Evolutionary conservation across 2,888 invertebrate genomes (phyloP).

Genomic region (Ecdyonurus torrentis): DNA sequence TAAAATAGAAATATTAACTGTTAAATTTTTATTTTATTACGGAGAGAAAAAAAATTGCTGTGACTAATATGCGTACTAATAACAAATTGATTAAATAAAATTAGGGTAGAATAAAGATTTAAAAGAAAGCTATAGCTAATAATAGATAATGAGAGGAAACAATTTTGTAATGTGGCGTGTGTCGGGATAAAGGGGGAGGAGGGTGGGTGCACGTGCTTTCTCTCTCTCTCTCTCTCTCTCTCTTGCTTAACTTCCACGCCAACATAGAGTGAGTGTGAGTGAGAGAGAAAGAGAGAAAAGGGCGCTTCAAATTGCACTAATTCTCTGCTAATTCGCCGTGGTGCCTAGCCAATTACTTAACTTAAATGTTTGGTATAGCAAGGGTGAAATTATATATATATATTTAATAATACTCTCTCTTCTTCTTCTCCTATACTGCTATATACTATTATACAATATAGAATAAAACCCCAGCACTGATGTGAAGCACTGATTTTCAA

Average conservation of each 20-base stretch:
- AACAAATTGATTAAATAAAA: neutral
- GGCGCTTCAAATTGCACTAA: constrained; percentile 16
- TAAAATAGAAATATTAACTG: too few relatives aligned
- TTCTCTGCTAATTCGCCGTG: constrained; percentile 15
- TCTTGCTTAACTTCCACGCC: neutral
- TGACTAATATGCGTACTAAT: neutral
- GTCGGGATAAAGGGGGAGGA: neutral
- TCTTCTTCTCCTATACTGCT: too few relatives aligned
- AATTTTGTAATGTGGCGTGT: neutral
- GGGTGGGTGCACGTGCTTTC: neutral
- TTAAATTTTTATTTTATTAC: too few relatives aligned
- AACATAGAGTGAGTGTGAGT: neutral
- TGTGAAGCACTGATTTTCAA: neutral
- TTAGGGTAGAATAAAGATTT: neutral
- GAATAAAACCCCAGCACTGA: too few relatives aligned
- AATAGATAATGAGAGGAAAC: neutral
- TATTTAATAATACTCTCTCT: too few relatives aligned
- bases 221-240: neutral
- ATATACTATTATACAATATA: too few relatives aligned
- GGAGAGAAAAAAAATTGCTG: too few relatives aligned
- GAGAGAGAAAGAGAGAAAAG: neutral
- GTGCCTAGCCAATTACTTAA: constrained; percentile 13
- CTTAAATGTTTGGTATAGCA: constrained; percentile 3
- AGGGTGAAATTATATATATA: neutral
- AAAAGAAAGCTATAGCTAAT: neutral